These are phyloP conservation scores for Pterobdella sp. DNA, from an alignment of 2,888 invertebrate species.

Conservation along the genomic window DNA sequence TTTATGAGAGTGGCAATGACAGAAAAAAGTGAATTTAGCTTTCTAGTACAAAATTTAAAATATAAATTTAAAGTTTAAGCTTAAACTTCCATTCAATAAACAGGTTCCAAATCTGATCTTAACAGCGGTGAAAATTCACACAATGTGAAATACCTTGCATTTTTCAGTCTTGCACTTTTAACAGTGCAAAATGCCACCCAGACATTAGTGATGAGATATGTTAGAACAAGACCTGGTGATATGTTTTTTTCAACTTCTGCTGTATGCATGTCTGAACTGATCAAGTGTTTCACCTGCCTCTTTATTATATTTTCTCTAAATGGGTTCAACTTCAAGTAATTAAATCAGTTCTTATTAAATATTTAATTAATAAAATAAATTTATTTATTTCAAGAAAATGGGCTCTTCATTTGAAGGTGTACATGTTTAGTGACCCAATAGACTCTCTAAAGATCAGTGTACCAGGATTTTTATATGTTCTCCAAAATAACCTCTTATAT, in stretches of 20 bases:
- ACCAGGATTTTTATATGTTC: constrained; percentile 84
- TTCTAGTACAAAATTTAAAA: too few relatives aligned
- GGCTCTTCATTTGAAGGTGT: constrained; percentile 43
- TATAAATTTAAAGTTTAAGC: too few relatives aligned
- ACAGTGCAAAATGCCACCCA: constrained; percentile 93
- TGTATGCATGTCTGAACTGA: constrained; percentile 81
- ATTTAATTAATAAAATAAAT: background rate
- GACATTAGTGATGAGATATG: constrained; percentile 90
- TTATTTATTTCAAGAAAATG: constrained; percentile 36
- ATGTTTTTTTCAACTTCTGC: constrained; percentile 89
- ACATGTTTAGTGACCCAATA: constrained; percentile 59
- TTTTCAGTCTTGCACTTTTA: constrained; percentile 78
- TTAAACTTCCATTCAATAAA: too few relatives aligned
- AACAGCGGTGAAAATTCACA: too few relatives aligned
- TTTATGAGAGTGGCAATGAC: too few relatives aligned
- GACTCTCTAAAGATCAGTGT: constrained; percentile 65
- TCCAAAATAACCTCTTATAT: constrained; percentile 94
- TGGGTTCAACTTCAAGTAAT: constrained; percentile 45
- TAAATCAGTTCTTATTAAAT: background rate
- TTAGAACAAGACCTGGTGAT: constrained; percentile 73
- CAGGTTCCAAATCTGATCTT: too few relatives aligned
- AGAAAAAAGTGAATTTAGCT: too few relatives aligned
- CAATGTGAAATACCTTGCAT: constrained; percentile 53
- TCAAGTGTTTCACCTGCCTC: constrained; percentile 75
- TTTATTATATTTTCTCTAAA: constrained; percentile 62